Evolutionary conservation across 2,888 invertebrate genomes (phyloP).

Genomic region (Margaritifera margaritifera): DNA sequence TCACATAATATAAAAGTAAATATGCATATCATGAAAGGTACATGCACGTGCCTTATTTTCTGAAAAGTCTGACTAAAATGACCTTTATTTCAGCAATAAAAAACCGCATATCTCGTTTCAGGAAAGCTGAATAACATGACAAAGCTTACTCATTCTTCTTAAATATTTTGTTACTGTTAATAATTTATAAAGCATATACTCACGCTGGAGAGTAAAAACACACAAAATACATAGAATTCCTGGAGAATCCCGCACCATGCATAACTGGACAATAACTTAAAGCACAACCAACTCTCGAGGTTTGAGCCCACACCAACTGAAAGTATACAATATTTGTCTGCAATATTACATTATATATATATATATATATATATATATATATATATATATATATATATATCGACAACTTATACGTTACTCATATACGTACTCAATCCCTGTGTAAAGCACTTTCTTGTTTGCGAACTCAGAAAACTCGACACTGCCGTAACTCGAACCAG

Average conservation of each 20-base stretch:
- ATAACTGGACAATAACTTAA: conserved; percentile 39
- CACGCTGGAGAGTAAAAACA: conserved; percentile 62
- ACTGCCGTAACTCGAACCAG: too few species aligned
- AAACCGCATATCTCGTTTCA: neutral
- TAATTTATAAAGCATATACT: conserved; percentile 14
- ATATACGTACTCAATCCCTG: too few species aligned
- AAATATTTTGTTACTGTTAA: neutral
- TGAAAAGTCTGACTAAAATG: neutral
- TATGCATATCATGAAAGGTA: neutral
- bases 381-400: too few species aligned
- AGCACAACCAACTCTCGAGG: conserved; percentile 53
- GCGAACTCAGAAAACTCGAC: too few species aligned
- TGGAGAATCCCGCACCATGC: conserved; percentile 26
- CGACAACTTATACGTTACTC: too few species aligned
- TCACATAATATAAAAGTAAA: too few species aligned
- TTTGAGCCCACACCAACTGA: conserved; percentile 57
- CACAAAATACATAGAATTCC: conserved; percentile 54
- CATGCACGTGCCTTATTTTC: neutral
- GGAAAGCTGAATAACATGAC: neutral
- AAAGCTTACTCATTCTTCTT: neutral
- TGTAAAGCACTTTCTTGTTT: too few species aligned
- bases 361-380: too few species aligned
- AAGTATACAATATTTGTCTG: conserved; percentile 7
- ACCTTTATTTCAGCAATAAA: neutral
- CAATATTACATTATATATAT: too few species aligned